Percentiles rank a stretch among this genome's conserved stretches.
These are phyloP conservation scores for Gopherus flavomarginatus DNA, from an alignment of 2,113 vertebrate species.

Conservation along the genomic window DNA sequence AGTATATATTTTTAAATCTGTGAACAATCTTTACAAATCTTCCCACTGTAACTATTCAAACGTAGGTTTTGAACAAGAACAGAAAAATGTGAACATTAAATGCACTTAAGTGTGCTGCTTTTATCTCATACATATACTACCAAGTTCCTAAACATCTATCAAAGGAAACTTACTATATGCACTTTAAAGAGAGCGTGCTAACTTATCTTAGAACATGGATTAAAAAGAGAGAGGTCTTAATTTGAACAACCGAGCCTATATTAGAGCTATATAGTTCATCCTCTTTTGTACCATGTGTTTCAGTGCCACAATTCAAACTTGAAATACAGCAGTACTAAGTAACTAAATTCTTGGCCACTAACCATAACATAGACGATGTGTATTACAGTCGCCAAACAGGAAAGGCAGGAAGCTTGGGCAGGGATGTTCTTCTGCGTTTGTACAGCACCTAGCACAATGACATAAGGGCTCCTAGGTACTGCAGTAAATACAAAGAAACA, in stretches of 20 bases:
- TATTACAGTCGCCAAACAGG: neutral
- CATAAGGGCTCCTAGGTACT: neutral
- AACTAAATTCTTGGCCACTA: neutral
- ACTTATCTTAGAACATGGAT: neutral
- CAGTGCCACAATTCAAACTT: accelerated
- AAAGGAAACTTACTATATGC: neutral
- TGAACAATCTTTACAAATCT: neutral
- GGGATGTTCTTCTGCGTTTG: neutral
- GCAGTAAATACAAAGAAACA: neutral
- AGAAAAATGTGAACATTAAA: neutral
- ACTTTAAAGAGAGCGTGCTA: neutral
- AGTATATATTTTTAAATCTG: neutral
- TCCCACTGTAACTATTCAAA: neutral
- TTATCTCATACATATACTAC: neutral
- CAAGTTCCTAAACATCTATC: neutral
- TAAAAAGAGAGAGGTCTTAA: neutral
- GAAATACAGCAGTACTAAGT: neutral
- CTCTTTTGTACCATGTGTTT: no score
- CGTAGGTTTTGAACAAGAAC: neutral
- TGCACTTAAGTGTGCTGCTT: neutral
- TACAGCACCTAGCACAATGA: neutral
- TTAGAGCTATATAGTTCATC: neutral
- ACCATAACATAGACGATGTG: neutral
- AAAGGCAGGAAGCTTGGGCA: neutral
- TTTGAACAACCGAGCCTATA: accelerated